A percentile compares a stretch with the other conserved stretches of the same genome.
phyloP scores from a whole-genome alignment of 2,888 invertebrate species.

The Hermaeophaga mercurialis region DNA sequence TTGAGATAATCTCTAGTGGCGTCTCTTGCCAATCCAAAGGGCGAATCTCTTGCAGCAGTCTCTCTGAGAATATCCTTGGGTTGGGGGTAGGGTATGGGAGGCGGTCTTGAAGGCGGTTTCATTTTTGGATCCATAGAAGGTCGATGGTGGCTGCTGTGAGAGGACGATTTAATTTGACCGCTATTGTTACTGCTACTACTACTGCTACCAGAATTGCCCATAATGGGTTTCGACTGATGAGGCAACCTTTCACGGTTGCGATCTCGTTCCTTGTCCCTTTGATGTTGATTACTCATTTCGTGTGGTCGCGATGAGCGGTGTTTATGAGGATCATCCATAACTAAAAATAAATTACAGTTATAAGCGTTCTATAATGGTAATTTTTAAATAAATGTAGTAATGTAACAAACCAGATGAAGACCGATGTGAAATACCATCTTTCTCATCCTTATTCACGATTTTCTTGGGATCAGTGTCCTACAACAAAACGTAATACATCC shows the following conservation, averaged over 20 bases:
- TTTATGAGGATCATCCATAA: conserved; percentile 46
- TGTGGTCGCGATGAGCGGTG: conserved; percentile 50
- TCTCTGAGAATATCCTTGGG: conserved; percentile 52
- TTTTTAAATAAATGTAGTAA: neutral
- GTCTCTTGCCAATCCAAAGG: conserved; percentile 44
- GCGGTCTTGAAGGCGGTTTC: conserved; percentile 47
- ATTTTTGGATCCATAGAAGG: conserved; percentile 50
- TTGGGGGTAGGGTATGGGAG: conserved; percentile 37
- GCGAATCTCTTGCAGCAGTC: conserved; percentile 45
- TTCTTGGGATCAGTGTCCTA: conserved; percentile 49
- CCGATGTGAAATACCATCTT: conserved; percentile 47
- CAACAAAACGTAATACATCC: conserved; percentile 19
- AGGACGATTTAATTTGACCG: conserved; percentile 33
- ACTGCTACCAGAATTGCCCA: conserved; percentile 31
- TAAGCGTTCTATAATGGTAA: neutral
- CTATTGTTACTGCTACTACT: conserved; percentile 4
- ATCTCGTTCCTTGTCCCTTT: conserved; percentile 59
- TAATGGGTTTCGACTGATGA: conserved; percentile 43
- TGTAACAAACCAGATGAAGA: conserved; percentile 17
- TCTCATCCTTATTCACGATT: conserved; percentile 29
- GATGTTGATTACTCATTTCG: conserved; percentile 56
- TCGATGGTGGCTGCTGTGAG: conserved; percentile 42
- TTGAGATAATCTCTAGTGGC: conserved; percentile 31
- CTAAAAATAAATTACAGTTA: conserved; percentile 16
- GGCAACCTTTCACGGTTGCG: conserved; percentile 65